These are phyloP conservation scores for Zonotrichia leucophrys DNA, from an alignment of 2,113 vertebrate species.

Conservation along the genomic window DNA sequence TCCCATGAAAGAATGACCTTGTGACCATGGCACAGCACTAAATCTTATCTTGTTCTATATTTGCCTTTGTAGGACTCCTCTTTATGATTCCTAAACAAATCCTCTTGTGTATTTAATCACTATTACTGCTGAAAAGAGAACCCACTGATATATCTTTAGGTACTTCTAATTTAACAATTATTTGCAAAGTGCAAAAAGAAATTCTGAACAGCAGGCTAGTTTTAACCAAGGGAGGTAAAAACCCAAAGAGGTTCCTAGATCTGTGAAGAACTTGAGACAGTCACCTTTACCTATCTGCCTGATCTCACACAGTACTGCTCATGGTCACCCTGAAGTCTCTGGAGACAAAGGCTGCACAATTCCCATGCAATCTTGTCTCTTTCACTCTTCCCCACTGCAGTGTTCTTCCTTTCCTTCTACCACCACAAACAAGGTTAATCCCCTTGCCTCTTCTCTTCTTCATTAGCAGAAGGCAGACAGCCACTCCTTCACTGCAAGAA, in stretches of 20 bases:
- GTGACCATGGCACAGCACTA: not conserved
- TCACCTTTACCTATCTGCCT: not conserved
- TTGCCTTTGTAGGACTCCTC: not conserved
- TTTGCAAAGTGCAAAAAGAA: not conserved
- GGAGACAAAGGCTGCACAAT: not conserved
- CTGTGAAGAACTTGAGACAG: not conserved
- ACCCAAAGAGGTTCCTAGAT: rapidly evolving
- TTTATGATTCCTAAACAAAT: not conserved
- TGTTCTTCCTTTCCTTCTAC: not conserved
- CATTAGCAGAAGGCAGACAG: not conserved
- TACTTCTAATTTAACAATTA: not conserved
- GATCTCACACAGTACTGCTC: rapidly evolving
- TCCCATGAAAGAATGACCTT: not conserved
- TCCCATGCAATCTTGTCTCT: not conserved
- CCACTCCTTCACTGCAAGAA: not conserved
- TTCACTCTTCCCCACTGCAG: not conserved
- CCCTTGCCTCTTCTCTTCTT: not conserved
- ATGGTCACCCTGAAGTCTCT: not conserved
- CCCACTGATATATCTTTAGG: not conserved
- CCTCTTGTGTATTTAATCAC: not conserved
- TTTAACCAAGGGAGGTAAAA: not conserved
- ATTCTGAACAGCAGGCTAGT: not conserved
- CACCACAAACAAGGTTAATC: not conserved
- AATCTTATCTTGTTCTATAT: not conserved
- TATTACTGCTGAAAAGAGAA: not conserved